Conservation (phyloP, 2,797 vertebrate genomes). For the Coregonus suidteri region DNA sequence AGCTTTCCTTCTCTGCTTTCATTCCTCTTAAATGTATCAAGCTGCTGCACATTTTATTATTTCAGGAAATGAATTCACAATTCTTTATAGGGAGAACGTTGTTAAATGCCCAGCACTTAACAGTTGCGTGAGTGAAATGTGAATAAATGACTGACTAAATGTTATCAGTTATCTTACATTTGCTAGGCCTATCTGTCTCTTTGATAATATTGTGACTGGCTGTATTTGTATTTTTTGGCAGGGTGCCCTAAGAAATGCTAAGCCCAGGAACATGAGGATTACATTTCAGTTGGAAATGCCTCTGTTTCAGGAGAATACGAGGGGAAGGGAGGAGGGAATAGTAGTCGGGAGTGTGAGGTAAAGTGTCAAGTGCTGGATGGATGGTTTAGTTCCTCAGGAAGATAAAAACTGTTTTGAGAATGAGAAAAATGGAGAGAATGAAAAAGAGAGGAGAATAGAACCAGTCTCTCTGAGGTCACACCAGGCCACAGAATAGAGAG, state of each 20-base stretch:
- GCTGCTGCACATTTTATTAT: neutral
- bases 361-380: conserved; percentile 18
- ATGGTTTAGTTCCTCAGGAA: conserved; percentile 12
- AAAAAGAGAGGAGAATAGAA: neutral
- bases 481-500: neutral
- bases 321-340: conserved; percentile 12
- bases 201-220: conserved; percentile 20
- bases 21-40: neutral
- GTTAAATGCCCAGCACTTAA: neutral
- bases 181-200: neutral
- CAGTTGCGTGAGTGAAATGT: neutral
- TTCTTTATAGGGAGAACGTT: neutral
- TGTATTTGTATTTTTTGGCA: conserved; percentile 46
- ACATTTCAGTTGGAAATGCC: conserved; percentile 47
- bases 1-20: neutral
- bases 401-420: conserved; percentile 11
- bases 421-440: neutral
- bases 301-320: conserved; percentile 11
- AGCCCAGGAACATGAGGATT: conserved; percentile 49
- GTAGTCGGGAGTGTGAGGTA: conserved; percentile 28
- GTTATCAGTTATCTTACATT: neutral
- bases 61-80: conserved; percentile 6
- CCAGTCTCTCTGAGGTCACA: neutral
- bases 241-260: conserved; percentile 36
- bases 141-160: neutral